Conservation (phyloP, 2,888 invertebrate species). For the Agrotis segetum region DNA sequence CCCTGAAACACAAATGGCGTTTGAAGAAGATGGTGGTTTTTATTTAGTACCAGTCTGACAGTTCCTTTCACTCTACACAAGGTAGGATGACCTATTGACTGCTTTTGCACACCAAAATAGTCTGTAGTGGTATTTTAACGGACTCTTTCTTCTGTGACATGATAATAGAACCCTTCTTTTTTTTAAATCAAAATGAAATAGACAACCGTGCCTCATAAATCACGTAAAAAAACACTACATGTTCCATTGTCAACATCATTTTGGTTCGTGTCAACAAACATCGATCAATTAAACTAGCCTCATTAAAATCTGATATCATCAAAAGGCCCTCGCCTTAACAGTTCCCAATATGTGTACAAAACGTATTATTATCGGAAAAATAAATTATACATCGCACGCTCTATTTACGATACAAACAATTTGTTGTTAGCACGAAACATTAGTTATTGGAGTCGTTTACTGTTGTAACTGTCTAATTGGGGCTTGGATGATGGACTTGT, state of each 20-base stretch:
- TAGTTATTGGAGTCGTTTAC: constrained; percentile 54
- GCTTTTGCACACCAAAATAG: no score
- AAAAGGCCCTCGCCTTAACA: constrained; percentile 46
- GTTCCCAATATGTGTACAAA: constrained; percentile 48
- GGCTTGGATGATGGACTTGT: constrained; percentile 16
- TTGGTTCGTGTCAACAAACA: not conserved
- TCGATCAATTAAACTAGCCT: constrained; percentile 12
- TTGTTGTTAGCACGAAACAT: constrained; percentile 61
- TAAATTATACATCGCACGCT: constrained; percentile 65
- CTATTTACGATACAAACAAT: constrained; percentile 66
- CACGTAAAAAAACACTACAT: not conserved
- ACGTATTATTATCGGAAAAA: constrained; percentile 64
- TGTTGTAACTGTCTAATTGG: constrained; percentile 55
- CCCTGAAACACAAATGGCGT: no score
- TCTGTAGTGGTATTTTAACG: no score
- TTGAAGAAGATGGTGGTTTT: no score
- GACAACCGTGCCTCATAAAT: not conserved
- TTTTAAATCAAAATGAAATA: no score
- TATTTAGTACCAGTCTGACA: no score
- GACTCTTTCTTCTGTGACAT: no score
- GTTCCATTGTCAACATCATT: not conserved
- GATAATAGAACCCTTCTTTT: no score
- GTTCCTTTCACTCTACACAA: no score
- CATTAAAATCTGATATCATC: constrained; percentile 9
- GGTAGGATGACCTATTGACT: no score